Conservation (phyloP, 2,797 vertebrate genomes). For the Glossophaga mutica region DNA sequence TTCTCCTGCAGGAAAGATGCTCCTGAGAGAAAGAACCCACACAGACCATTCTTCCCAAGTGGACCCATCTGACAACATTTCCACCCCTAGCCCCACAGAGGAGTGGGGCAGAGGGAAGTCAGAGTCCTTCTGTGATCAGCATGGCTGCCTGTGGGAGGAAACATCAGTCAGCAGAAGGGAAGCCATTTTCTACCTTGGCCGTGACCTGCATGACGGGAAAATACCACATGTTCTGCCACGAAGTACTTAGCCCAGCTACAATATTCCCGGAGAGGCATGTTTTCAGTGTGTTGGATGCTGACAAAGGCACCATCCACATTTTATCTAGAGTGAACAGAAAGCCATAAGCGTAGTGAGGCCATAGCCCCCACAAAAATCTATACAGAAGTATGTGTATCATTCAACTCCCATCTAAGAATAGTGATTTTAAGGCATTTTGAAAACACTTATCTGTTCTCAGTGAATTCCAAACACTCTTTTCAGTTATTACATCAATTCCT, state of each 20-base stretch:
- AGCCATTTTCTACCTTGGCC: not conserved
- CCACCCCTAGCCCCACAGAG: accelerated
- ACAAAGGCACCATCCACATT: not conserved
- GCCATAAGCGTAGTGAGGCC: not conserved
- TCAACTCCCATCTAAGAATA: not conserved
- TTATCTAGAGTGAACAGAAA: not conserved
- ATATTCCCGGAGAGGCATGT: accelerated
- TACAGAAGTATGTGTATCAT: not conserved
- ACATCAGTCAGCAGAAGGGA: too few species aligned
- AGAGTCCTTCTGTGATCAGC: not conserved
- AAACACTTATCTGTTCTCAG: not conserved
- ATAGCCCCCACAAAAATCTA: not conserved
- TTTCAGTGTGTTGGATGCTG: not conserved
- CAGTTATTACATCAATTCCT: not conserved
- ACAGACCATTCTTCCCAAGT: not conserved
- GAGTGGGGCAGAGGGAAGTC: not conserved
- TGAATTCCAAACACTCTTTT: not conserved
- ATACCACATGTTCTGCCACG: too few species aligned
- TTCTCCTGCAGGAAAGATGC: not conserved
- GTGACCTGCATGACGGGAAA: accelerated
- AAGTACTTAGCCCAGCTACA: not conserved
- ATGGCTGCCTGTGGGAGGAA: not conserved
- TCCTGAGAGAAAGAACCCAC: not conserved
- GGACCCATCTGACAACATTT: accelerated
- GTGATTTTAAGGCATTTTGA: not conserved